Base-by-base conservation (phyloP, 2,888 invertebrate genomes). In the Tiphia femorata region DNA sequence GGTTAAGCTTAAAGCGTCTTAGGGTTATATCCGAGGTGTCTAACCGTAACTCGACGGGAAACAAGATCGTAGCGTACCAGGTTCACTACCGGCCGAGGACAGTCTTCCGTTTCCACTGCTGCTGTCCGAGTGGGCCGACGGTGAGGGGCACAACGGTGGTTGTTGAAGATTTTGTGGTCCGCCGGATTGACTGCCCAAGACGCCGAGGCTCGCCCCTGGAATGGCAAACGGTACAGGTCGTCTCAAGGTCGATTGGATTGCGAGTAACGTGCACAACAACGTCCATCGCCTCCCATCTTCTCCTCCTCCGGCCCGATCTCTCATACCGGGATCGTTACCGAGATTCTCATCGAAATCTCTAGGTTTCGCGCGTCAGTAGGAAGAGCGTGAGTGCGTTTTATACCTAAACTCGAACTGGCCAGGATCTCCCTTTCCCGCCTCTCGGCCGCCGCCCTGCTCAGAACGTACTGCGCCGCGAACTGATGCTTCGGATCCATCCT, bases 401-500 rank as follows among this genome's bases (percentile, higher is more conserved):
- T 72, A 83, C 83, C 83, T 78, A 83, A 71, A 77, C 82, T 81
- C 62, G 83, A 83, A 60, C 82, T 85, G 46, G 85, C 85, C 49
- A 95, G 86, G 49, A 92, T 85, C 29, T 95, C 95, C 41, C 95
- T 86, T 78, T 96, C 95, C 65, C 96, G 88, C 70, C 95, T 88
- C 79, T 96, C 96, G 12, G 96, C 96, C 5, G 96, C 96, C 6
- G 96, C 96, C 71, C 95, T 86, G 52, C 94, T 94, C 27, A 96
- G 86, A 37, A 96, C 95, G 85, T 96, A 96, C 81, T 96, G 96
- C 21, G 96, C 96, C 33, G 96, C 96, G 79, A 96, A 96, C 84
- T 96, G 96, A 86, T 96, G 96, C 84, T 96, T 96, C 0, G 96
- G 95, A 83, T 96, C 96, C 95, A 96, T 96, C 77, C 96, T 89